These are phyloP conservation scores for Enoplosus armatus DNA, from an alignment of 2,797 vertebrate species.

Conservation along the genomic window DNA sequence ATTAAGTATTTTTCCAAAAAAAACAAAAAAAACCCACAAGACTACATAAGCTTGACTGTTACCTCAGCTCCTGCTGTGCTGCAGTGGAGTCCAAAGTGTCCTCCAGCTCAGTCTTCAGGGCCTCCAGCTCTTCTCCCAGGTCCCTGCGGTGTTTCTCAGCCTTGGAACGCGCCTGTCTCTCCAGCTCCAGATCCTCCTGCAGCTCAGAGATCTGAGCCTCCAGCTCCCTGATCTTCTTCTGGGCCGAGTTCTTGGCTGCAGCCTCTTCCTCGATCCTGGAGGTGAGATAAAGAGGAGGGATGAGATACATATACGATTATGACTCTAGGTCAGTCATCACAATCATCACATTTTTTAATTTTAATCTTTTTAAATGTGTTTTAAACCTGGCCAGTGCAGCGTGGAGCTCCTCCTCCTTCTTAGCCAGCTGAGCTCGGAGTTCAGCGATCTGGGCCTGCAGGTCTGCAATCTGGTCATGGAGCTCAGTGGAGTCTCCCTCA, in stretches of 20 bases:
- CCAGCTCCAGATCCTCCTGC: constrained; percentile 96
- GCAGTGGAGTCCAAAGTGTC: constrained; percentile 96
- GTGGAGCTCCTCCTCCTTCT: constrained; percentile 96
- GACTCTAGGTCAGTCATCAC: neutral
- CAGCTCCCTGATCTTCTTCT: constrained; percentile 95
- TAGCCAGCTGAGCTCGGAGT: constrained; percentile 94
- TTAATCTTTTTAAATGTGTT: neutral
- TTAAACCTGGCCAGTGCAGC: constrained; percentile 91
- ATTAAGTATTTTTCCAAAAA: neutral
- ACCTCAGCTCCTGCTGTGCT: constrained; percentile 95
- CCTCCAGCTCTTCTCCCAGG: constrained; percentile 95
- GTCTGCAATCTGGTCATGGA: constrained; percentile 94
- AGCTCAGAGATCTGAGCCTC: constrained; percentile 95
- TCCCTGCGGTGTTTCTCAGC: constrained; percentile 94
- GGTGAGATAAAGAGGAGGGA: neutral
- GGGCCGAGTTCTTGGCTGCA: constrained; percentile 91
- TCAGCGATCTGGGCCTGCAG: constrained; percentile 96
- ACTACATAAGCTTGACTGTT: neutral
- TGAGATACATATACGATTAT: neutral
- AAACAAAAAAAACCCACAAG: too few species aligned
- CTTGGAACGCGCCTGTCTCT: constrained; percentile 90
- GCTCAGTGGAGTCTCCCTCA: constrained; percentile 94
- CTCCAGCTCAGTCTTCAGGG: constrained; percentile 95
- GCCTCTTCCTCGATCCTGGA: constrained; percentile 94
- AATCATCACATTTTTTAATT: neutral